Evolutionary conservation across 2,888 invertebrate genomes (phyloP).

Genomic region (Gibbula magus): DNA sequence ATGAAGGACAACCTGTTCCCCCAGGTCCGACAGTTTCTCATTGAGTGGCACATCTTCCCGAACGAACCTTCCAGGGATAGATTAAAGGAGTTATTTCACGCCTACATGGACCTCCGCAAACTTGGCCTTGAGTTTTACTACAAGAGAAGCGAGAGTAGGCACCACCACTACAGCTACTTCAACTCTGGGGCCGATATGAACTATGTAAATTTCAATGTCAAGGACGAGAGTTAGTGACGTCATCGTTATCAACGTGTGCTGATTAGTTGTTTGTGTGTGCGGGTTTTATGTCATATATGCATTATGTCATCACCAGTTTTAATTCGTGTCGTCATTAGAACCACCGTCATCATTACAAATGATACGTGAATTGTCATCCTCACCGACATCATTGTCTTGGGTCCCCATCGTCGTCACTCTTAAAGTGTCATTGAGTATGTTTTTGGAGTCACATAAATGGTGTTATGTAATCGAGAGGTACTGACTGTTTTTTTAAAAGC

Average conservation of each 20-base stretch:
- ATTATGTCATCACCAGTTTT: too few species aligned
- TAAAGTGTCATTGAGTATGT: too few species aligned
- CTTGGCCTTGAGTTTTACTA: slow-evolving; percentile 8
- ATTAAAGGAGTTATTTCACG: background rate
- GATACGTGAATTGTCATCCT: too few species aligned
- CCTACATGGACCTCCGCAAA: background rate
- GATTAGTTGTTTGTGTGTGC: too few species aligned
- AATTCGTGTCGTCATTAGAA: too few species aligned
- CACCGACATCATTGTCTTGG: too few species aligned
- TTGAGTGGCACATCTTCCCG: slow-evolving; percentile 25
- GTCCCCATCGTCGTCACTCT: too few species aligned
- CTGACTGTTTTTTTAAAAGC: too few species aligned
- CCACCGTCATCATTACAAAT: too few species aligned
- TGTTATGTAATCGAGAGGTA: too few species aligned
- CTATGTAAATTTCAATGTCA: slow-evolving; percentile 17
- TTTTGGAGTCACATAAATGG: too few species aligned
- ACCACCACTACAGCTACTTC: slow-evolving; percentile 7
- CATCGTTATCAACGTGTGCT: background rate
- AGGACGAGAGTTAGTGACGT: background rate
- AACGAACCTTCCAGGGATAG: background rate
- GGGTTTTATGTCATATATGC: too few species aligned
- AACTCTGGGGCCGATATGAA: slow-evolving; percentile 20
- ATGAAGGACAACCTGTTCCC: slow-evolving; percentile 21
- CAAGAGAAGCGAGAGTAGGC: background rate
- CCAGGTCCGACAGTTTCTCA: slow-evolving; percentile 16